These are phyloP conservation scores for Sciurus niger DNA, from an alignment of 2,113 vertebrate genomes.

Conservation along the genomic window DNA sequence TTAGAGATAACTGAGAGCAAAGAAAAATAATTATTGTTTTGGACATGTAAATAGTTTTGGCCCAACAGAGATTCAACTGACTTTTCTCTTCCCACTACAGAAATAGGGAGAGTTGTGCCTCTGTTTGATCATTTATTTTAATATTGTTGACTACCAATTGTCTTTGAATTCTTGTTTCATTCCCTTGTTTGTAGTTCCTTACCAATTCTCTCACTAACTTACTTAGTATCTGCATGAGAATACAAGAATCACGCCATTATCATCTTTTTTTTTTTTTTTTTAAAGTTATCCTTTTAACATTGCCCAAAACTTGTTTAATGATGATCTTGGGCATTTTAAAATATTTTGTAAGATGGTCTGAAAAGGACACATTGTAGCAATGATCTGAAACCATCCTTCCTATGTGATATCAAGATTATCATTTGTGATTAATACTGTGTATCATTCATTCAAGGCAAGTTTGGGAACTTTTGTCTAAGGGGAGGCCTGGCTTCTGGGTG, in stretches of 20 bases:
- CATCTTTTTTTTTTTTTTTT: neutral
- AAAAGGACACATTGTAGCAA: neutral
- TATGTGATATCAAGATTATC: neutral
- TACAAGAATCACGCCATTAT: neutral
- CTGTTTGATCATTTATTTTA: conserved; percentile 13
- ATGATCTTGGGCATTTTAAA: conserved; percentile 1
- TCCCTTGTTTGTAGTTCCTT: neutral
- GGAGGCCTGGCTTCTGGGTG: conserved; percentile 14
- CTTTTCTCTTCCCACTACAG: neutral
- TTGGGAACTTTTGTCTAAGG: neutral
- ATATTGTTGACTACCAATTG: neutral
- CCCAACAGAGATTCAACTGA: neutral
- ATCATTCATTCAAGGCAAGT: neutral
- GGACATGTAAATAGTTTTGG: neutral
- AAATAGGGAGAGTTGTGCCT: neutral
- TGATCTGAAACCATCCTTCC: neutral
- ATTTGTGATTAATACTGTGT: conserved; percentile 1
- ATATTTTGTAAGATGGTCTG: conserved; percentile 11
- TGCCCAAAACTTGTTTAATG: neutral
- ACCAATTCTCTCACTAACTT: neutral
- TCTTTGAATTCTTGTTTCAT: conserved; percentile 17
- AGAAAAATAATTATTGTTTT: neutral
- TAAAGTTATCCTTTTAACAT: neutral
- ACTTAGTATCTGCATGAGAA: neutral
- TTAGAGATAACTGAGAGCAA: conserved; percentile 25